Evolutionary conservation across 2,888 invertebrate genomes (phyloP).

Genomic region (Apoderus coryli): DNA sequence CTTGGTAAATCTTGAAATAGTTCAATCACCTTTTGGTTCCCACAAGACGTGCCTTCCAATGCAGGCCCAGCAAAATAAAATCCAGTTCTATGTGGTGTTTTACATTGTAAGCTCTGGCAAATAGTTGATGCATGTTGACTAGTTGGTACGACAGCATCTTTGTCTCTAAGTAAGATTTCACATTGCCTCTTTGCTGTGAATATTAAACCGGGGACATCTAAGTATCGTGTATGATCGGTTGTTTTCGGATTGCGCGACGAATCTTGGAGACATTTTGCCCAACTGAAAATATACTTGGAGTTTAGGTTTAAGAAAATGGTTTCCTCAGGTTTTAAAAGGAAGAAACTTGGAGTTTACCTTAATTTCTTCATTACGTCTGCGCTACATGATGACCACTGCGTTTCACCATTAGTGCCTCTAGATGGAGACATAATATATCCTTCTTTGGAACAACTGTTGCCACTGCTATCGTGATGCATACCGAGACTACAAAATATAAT

Average conservation of each 20-base stretch:
- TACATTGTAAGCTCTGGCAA: constrained; percentile 56
- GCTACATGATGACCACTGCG: constrained; percentile 64
- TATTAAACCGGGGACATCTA: constrained; percentile 50
- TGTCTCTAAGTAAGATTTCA: constrained; percentile 52
- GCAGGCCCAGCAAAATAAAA: constrained; percentile 70
- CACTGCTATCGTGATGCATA: constrained; percentile 66
- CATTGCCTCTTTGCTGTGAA: constrained; percentile 65
- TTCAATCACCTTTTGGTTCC: constrained; percentile 39
- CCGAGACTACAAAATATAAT: constrained; percentile 42
- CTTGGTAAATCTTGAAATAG: background rate
- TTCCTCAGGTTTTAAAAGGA: background rate
- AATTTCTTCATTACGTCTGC: constrained; percentile 47
- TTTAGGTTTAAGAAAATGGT: too few species aligned
- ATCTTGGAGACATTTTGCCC: constrained; percentile 53
- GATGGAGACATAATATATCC: constrained; percentile 75
- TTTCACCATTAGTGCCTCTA: constrained; percentile 62
- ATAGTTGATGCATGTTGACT: constrained; percentile 32
- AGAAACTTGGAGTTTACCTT: constrained; percentile 33
- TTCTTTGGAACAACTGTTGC: constrained; percentile 57
- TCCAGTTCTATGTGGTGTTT: constrained; percentile 55
- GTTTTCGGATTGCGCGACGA: constrained; percentile 35
- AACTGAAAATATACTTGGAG: constrained; percentile 29
- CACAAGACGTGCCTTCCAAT: constrained; percentile 66
- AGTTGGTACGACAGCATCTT: constrained; percentile 42
- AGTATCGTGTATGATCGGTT: constrained; percentile 46